Conservation (phyloP, 2,797 vertebrate species). For the Ctenopoma multispine region DNA sequence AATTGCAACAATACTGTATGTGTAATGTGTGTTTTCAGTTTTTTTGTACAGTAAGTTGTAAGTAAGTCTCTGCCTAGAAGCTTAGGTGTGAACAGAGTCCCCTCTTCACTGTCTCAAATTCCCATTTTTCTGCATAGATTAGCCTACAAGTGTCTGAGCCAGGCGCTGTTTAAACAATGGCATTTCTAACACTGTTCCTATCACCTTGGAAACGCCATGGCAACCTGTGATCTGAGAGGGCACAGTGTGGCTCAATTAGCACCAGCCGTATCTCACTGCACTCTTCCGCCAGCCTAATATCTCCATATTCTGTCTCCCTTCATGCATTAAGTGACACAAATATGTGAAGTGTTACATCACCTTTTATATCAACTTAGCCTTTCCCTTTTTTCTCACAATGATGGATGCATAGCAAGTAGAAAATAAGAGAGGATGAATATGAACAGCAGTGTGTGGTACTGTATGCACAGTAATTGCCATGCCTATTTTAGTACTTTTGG, state of each 20-base stretch:
- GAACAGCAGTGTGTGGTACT: constrained; percentile 16
- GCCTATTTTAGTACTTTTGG: constrained; percentile 15
- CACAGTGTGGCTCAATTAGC: constrained; percentile 82
- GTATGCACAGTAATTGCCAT: constrained; percentile 7
- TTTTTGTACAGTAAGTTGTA: constrained; percentile 23
- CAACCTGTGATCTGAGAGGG: constrained; percentile 80
- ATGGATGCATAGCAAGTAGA: constrained; percentile 14
- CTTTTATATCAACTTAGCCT: constrained; percentile 55
- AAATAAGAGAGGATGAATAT: constrained; percentile 15
- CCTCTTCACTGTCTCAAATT: constrained; percentile 54
- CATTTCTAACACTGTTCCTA: constrained; percentile 78
- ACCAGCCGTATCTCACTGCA: constrained; percentile 60
- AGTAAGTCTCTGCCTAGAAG: constrained; percentile 33
- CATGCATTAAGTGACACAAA: constrained; percentile 73
- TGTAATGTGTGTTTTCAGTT: constrained; percentile 27
- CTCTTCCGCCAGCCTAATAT: constrained; percentile 64
- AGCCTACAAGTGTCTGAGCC: constrained; percentile 68
- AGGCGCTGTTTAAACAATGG: constrained; percentile 74
- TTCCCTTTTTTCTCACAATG: constrained; percentile 29
- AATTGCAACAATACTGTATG: not conserved
- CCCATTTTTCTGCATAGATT: constrained; percentile 69
- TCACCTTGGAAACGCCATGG: constrained; percentile 82
- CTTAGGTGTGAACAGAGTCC: constrained; percentile 34
- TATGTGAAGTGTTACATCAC: constrained; percentile 63
- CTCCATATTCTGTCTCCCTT: constrained; percentile 68